Conservation (phyloP, 2,888 invertebrate genomes). For the Theodoxus fluviatilis region DNA sequence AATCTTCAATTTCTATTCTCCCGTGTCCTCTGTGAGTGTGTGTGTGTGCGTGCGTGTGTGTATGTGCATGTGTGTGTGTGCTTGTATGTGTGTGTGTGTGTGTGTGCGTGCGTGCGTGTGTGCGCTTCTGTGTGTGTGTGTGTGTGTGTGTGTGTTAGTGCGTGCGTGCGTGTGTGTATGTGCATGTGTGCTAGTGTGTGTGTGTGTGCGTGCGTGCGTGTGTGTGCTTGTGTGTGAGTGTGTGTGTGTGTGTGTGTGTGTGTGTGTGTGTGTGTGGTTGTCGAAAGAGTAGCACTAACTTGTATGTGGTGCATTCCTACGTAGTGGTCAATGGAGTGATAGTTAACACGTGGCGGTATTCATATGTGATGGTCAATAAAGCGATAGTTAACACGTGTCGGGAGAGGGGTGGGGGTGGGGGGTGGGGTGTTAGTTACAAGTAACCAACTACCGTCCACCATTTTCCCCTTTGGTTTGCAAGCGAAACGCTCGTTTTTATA, state of each 20-base stretch:
- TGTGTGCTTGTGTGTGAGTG: conserved; percentile 13
- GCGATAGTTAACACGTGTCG: too few relatives aligned
- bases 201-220: neutral
- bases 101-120: conserved; percentile 6
- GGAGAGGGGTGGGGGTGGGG: too few relatives aligned
- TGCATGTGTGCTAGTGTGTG: conserved; percentile 16
- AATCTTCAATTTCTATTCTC: too few relatives aligned
- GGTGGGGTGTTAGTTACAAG: too few relatives aligned
- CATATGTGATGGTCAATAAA: too few relatives aligned
- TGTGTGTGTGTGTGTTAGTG: conserved; percentile 4
- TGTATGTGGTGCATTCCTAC: too few relatives aligned
- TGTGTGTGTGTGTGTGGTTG: neutral
- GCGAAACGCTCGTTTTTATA: too few relatives aligned
- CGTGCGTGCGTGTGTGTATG: conserved; percentile 9
- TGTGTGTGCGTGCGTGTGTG: neutral
- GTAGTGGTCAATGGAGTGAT: too few relatives aligned
- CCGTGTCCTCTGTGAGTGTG: neutral
- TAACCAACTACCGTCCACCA: too few relatives aligned
- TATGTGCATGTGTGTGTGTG: too few relatives aligned
- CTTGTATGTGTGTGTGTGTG: conserved; percentile 2
- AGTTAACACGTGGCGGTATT: too few relatives aligned
- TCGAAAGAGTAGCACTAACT: neutral
- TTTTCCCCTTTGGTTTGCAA: too few relatives aligned
- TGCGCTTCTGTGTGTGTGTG: conserved; percentile 19
- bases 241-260: conserved; percentile 10